These are phyloP conservation scores for Drosophila navojoa DNA, from an alignment of 1,140 invertebrate species.

Conservation along the genomic window DNA sequence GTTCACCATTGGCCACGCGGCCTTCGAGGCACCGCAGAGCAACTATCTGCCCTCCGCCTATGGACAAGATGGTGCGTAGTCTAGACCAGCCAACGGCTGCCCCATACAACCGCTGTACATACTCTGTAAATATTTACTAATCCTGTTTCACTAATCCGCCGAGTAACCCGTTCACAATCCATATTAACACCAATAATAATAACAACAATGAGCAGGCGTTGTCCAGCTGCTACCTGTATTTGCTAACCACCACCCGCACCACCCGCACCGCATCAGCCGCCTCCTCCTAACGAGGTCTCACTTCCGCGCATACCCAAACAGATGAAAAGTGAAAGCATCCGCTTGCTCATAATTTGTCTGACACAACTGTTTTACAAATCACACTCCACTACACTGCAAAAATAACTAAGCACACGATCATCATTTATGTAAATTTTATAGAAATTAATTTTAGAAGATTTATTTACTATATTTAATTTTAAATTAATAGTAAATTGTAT, in stretches of 20 bases:
- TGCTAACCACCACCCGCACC: slow-evolving; percentile 1
- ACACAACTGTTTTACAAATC: slow-evolving; percentile 26
- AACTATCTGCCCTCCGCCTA: slow-evolving; percentile 79
- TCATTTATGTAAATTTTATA: too few relatives aligned
- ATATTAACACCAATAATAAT: slow-evolving; percentile 21
- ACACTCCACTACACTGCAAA: slow-evolving; percentile 12
- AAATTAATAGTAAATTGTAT: too few relatives aligned
- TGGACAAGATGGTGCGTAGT: slow-evolving; percentile 81
- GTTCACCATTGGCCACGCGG: slow-evolving; percentile 72
- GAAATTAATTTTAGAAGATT: too few relatives aligned
- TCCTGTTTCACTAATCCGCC: slow-evolving; percentile 17
- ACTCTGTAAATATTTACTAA: slow-evolving; percentile 36
- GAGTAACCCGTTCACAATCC: slow-evolving; percentile 6
- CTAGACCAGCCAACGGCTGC: not conserved
- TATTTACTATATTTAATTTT: not conserved
- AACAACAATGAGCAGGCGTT: slow-evolving; percentile 41
- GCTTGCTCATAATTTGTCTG: slow-evolving; percentile 48
- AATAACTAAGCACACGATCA: too few relatives aligned
- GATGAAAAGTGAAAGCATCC: slow-evolving; percentile 72
- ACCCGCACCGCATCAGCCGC: slow-evolving; percentile 1
- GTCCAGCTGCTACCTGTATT: not conserved
- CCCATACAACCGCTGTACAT: not conserved
- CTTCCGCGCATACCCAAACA: slow-evolving; percentile 47
- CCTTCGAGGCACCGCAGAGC: slow-evolving; percentile 76
- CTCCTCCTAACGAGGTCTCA: slow-evolving; percentile 25